Conservation (phyloP, 2,113 vertebrate species). For the Rafetus swinhoei region DNA sequence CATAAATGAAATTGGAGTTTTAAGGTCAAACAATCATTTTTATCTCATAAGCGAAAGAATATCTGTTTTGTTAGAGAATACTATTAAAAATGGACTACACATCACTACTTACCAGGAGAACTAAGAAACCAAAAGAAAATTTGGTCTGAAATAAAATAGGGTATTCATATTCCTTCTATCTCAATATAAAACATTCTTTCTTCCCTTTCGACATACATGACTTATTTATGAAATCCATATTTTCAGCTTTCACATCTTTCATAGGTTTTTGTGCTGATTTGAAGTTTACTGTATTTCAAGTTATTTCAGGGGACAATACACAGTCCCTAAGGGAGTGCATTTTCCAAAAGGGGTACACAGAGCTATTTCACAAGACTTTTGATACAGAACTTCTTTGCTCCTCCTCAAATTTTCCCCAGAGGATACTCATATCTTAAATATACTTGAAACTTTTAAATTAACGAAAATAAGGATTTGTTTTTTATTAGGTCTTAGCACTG, state of each 20-base stretch:
- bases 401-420: neutral
- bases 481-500: accelerated
- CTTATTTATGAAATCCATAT: neutral
- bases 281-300: accelerated
- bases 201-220: neutral
- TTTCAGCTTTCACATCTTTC: neutral
- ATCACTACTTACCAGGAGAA: neutral
- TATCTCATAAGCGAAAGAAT: neutral
- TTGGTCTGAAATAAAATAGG: neutral
- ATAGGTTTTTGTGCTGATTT: neutral
- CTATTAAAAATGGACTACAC: neutral
- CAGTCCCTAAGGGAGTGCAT: accelerated
- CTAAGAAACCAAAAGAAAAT: neutral
- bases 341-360: neutral
- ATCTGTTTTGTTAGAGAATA: neutral
- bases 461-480: neutral
- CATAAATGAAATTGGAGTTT: neutral
- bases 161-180: neutral
- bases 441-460: accelerated
- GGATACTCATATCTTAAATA: accelerated
- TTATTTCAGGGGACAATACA: neutral
- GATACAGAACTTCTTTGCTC: accelerated
- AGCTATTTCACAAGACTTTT: neutral
- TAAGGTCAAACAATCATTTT: neutral
- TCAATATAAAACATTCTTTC: neutral